A percentile compares a stretch with the other conserved stretches of the same genome.
Conservation (phyloP, 2,113 vertebrate species). For the Eonycteris spelaea region DNA sequence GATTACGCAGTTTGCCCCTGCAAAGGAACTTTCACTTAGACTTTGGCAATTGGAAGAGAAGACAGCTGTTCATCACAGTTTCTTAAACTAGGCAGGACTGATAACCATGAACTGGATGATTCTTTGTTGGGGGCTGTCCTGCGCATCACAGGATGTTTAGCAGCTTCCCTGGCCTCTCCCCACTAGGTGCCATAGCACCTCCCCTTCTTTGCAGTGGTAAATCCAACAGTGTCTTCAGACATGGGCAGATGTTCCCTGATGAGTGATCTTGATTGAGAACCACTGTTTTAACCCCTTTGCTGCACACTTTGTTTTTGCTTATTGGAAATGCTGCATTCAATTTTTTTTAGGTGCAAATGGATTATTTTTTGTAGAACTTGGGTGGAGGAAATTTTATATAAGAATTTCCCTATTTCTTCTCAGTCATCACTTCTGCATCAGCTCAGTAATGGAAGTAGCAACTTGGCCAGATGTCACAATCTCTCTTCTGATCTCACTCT, state of each 20-base stretch:
- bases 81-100: background rate
- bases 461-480: too few relatives aligned
- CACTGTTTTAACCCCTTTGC: background rate
- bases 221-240: background rate
- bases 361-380: background rate
- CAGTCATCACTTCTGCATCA: background rate
- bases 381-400: background rate
- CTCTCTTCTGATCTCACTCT: too few relatives aligned
- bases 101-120: background rate
- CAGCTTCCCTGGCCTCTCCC: background rate
- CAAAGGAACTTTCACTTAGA: background rate
- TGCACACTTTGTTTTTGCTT: background rate
- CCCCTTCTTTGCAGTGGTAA: too few relatives aligned
- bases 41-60: background rate
- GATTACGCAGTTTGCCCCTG: background rate
- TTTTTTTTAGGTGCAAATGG: background rate
- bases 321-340: background rate
- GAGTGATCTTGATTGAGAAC: background rate
- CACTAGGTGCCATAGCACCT: background rate
- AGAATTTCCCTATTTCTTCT: background rate
- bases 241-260: background rate
- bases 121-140: background rate
- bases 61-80: background rate
- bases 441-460: background rate
- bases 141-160: background rate